Conservation (phyloP, 2,888 invertebrate species). For the Noctua fimbriata region DNA sequence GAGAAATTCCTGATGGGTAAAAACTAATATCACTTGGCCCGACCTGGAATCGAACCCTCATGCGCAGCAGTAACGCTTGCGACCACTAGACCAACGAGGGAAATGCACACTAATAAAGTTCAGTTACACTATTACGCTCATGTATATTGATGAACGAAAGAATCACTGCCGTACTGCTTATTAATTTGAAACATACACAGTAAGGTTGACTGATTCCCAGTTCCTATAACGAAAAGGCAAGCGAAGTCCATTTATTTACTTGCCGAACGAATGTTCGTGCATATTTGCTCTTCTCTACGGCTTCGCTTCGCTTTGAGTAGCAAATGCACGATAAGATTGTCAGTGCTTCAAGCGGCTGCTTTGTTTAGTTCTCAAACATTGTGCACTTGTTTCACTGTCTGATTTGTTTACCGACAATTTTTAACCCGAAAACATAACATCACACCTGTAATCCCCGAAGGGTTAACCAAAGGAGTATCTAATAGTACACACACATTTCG, state of each 20-base stretch:
- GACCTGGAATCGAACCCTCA: background rate
- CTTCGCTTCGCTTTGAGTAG: constrained; percentile 18
- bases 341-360: constrained; percentile 24
- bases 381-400: constrained; percentile 36
- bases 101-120: constrained; percentile 11
- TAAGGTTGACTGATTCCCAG: constrained; percentile 9
- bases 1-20: too few relatives aligned
- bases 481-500: background rate
- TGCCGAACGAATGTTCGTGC: constrained; percentile 36
- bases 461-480: background rate
- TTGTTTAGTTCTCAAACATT: constrained; percentile 48
- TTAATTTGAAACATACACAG: constrained; percentile 16
- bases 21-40: background rate
- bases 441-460: background rate
- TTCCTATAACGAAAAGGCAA: constrained; percentile 38
- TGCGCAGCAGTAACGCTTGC: background rate
- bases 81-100: background rate
- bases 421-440: background rate
- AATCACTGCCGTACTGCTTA: constrained; percentile 18
- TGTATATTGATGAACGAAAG: constrained; percentile 21
- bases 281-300: constrained; percentile 46
- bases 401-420: constrained; percentile 42
- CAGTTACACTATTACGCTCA: constrained; percentile 10
- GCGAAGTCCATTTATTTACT: constrained; percentile 40
- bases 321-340: constrained; percentile 50